These are phyloP conservation scores for Cepaea nemoralis DNA, from an alignment of 1,140 invertebrate species.

Conservation along the genomic window DNA sequence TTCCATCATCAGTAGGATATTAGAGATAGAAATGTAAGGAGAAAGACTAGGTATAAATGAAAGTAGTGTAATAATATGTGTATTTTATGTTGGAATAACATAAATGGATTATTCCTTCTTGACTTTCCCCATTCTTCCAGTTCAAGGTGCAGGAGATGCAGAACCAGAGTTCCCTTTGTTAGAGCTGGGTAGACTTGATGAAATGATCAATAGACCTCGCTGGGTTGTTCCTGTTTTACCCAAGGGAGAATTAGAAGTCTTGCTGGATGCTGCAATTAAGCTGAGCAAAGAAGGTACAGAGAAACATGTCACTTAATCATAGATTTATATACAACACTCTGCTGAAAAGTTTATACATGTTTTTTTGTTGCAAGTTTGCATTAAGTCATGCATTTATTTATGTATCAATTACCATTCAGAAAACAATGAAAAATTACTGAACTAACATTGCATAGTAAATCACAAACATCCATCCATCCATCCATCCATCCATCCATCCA, in stretches of 20 bases:
- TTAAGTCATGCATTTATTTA: too few species aligned
- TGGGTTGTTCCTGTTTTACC: conserved; percentile 98
- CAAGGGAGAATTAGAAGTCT: conserved; percentile 93
- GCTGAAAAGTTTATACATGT: too few species aligned
- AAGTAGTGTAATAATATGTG: neutral
- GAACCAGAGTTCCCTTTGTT: conserved; percentile 87
- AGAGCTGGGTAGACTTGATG: conserved; percentile 89
- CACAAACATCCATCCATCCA: too few species aligned
- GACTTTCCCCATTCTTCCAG: neutral
- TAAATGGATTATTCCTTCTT: neutral
- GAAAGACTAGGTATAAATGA: neutral
- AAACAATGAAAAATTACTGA: too few species aligned
- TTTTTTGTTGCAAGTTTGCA: too few species aligned
- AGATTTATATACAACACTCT: too few species aligned
- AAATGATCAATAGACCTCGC: conserved; percentile 88
- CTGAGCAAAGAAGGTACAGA: conserved; percentile 82
- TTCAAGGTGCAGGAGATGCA: conserved; percentile 58
- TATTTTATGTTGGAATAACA: neutral
- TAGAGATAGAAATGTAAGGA: neutral
- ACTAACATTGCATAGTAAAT: too few species aligned
- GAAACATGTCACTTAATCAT: too few species aligned
- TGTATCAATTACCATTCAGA: too few species aligned
- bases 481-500: too few species aligned
- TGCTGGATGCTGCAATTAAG: conserved; percentile 90
- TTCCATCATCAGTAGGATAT: neutral